Evolutionary conservation across 2,797 vertebrate genomes (phyloP), one percentile per base, ranked within the genome.

Genomic region (Tangara arthus): DNA sequence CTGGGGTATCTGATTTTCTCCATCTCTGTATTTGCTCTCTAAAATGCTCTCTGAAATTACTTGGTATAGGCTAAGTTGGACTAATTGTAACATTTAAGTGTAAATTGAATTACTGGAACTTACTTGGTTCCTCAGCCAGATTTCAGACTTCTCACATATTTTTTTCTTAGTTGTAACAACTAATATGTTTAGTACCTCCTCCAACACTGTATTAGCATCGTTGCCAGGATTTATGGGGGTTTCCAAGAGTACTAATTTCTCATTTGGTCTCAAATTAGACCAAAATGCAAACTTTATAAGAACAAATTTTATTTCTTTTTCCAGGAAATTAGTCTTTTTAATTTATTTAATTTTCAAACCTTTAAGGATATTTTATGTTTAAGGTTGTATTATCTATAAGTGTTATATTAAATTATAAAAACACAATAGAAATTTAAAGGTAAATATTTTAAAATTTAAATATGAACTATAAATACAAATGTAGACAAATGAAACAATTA

Each of bases 51-150:
- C 21, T 82, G n/a, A 72, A 78, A 80, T 91, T 94, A 66, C 28
- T 87, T 1, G 3, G 3, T 66, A 77, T 56, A 64, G 49, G 30
- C 60, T 46, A 64, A 78, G 14, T 10, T 80, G 34, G 26, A 61
- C 79, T 81, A 80, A 89, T 94, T 80, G 60, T 87, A 64, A 64
- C 37, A 77, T 27, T 15, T 8, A 65, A 82, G 7, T 0, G 0
- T 70, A 28, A 87, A 94, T n/a, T 32, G 37, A 78, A 70, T 94
- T 94, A 93, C 94, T 82, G 93, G 80, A 94, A 92, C 12, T 89
- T 93, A 56, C 0, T 77, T 0, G 0, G 22, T 87, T 91, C n/a
- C 34, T 87, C 65, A 85, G 82, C 11, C 60, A 80, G 44, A 82
- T 80, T 80, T 92, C 71, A 87, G 71, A 73, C 32, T 77, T 90